Evolutionary conservation across 2,888 invertebrate genomes (phyloP).

Genomic region (Drosophila niveifrons): DNA sequence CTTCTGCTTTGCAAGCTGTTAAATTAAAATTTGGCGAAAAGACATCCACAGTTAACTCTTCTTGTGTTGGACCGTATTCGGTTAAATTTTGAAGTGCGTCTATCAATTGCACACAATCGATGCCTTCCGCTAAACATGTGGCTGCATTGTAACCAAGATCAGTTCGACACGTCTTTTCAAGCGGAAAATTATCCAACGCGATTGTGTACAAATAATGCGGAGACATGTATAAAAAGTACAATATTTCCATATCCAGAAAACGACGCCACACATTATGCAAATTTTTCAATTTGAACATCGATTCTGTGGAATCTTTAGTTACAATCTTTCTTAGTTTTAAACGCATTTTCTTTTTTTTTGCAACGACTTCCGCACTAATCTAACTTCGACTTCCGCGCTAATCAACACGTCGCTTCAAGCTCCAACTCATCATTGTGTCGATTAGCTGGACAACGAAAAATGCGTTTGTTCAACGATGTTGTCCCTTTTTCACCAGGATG

Average conservation of each 20-base stretch:
- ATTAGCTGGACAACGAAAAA: neutral
- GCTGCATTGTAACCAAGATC: slow-evolving; percentile 82
- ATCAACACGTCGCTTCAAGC: slow-evolving; percentile 67
- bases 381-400: too few relatives aligned
- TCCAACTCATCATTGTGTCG: slow-evolving; percentile 53
- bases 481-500: neutral
- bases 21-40: slow-evolving; percentile 76
- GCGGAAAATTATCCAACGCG: slow-evolving; percentile 83
- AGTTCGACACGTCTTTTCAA: slow-evolving; percentile 85
- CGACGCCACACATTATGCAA: slow-evolving; percentile 83
- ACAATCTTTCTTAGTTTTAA: slow-evolving; percentile 38
- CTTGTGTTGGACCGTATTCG: slow-evolving; percentile 55
- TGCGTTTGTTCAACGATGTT: too few relatives aligned
- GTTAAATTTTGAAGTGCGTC: slow-evolving; percentile 77
- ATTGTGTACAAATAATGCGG: slow-evolving; percentile 82
- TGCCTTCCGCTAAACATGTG: slow-evolving; percentile 81
- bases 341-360: slow-evolving; percentile 4
- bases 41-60: slow-evolving; percentile 55
- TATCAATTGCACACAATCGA: slow-evolving; percentile 79
- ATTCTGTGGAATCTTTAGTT: slow-evolving; percentile 9
- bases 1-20: slow-evolving; percentile 84
- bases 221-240: slow-evolving; percentile 83
- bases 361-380: slow-evolving; percentile 34
- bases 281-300: slow-evolving; percentile 68
- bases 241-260: slow-evolving; percentile 84